Percentiles rank a stretch among this genome's conserved stretches.
Conservation (phyloP, 2,888 invertebrate species). For the Epiblema foenella region DNA sequence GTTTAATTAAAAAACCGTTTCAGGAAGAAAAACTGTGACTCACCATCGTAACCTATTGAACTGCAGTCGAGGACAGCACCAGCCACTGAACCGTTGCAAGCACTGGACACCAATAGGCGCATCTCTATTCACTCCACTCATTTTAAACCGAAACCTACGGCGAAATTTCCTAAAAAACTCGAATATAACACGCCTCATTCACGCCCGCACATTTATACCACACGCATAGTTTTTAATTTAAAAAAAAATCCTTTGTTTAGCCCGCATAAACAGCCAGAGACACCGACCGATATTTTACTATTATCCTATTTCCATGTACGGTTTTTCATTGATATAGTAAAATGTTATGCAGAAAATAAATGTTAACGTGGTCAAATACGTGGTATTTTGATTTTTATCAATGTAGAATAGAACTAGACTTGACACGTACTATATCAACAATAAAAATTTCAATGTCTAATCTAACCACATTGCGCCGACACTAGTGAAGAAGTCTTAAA, state of each 20-base stretch:
- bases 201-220: conserved; percentile 50
- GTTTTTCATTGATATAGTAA: neutral
- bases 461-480: conserved; percentile 6
- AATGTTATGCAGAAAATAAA: neutral
- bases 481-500: neutral
- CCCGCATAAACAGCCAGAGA: conserved; percentile 32
- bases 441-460: conserved; percentile 37
- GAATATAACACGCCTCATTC: conserved; percentile 55
- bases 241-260: conserved; percentile 61
- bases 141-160: conserved; percentile 66
- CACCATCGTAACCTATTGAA: conserved; percentile 88
- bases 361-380: conserved; percentile 23
- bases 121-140: conserved; percentile 84
- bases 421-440: conserved; percentile 44
- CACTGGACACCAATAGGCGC: conserved; percentile 87
- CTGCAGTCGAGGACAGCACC: conserved; percentile 85
- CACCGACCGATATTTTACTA: neutral
- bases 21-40: conserved; percentile 60
- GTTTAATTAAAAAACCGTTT: neutral
- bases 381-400: conserved; percentile 31
- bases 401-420: conserved; percentile 10
- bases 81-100: conserved; percentile 81
- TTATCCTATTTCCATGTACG: neutral
- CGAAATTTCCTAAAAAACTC: conserved; percentile 52
- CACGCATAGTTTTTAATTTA: conserved; percentile 57